phyloP scores from a whole-genome alignment of 2,888 invertebrate species.

The Platypus cylindrus region DNA sequence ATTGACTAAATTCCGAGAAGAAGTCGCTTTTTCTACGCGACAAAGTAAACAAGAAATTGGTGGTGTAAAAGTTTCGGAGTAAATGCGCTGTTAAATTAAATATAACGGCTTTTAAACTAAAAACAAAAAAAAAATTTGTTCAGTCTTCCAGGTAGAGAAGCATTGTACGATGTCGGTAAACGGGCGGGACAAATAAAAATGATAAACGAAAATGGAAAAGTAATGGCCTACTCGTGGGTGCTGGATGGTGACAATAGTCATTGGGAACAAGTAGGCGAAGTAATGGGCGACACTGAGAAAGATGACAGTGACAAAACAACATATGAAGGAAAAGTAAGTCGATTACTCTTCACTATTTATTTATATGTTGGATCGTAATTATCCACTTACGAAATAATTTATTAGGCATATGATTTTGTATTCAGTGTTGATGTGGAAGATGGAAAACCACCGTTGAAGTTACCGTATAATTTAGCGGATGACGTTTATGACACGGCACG shows the following conservation, averaged over 20 bases:
- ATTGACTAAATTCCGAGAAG: constrained; percentile 55
- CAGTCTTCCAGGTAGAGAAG: constrained; percentile 72
- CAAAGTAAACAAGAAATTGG: constrained; percentile 63
- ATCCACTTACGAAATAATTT: too few species aligned
- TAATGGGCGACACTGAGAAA: constrained; percentile 61
- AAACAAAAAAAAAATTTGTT: constrained; percentile 8
- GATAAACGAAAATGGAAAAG: constrained; percentile 59
- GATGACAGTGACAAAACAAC: constrained; percentile 59
- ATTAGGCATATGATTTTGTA: constrained; percentile 81
- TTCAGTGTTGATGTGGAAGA: constrained; percentile 94
- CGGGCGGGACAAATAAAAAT: constrained; percentile 76
- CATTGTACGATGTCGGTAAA: constrained; percentile 61
- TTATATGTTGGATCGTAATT: too few species aligned
- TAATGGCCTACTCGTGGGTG: constrained; percentile 76
- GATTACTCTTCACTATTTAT: too few species aligned
- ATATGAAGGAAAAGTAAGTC: constrained; percentile 65
- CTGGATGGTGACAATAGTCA: constrained; percentile 36
- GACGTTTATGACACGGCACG: constrained; percentile 91
- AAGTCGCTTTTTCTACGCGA: constrained; percentile 51
- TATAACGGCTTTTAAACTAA: constrained; percentile 1
- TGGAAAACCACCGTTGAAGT: constrained; percentile 72
- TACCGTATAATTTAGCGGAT: constrained; percentile 81
- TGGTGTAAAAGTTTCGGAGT: constrained; percentile 76
- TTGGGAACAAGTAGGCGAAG: constrained; percentile 85
- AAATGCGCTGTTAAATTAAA: constrained; percentile 27